Evolutionary conservation across 2,797 vertebrate genomes (phyloP).

Genomic region (Synanceia verrucosa): DNA sequence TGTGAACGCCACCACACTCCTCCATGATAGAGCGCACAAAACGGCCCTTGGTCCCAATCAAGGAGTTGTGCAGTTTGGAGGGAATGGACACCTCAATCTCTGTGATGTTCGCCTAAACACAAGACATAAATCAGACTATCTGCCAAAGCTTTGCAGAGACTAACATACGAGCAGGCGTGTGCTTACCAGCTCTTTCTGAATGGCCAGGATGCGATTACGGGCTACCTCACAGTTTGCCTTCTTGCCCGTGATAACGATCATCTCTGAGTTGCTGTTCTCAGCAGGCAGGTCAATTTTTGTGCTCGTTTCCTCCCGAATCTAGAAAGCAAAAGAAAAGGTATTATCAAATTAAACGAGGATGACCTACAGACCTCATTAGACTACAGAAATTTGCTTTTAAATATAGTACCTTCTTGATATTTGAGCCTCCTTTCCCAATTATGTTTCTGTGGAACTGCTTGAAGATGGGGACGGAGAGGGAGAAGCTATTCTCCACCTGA

Average conservation of each 20-base stretch:
- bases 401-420: conserved; percentile 93
- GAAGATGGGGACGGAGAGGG: conserved; percentile 98
- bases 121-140: background rate
- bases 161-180: background rate
- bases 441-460: conserved; percentile 99
- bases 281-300: conserved; percentile 99
- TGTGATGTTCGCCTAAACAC: conserved; percentile 92
- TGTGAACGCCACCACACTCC: conserved; percentile 97
- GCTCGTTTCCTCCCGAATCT: conserved; percentile 99
- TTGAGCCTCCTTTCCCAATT: conserved; percentile 98
- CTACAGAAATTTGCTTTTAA: too few species aligned
- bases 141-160: background rate
- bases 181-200: conserved; percentile 96
- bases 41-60: conserved; percentile 97
- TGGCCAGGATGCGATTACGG: conserved; percentile 91
- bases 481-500: conserved; percentile 95
- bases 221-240: conserved; percentile 95
- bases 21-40: conserved; percentile 99
- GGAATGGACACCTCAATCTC: conserved; percentile 97
- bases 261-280: conserved; percentile 98
- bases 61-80: conserved; percentile 95
- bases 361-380: background rate
- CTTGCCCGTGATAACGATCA: conserved; percentile 98
- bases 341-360: background rate
- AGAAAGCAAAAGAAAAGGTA: background rate